phyloP scores from a whole-genome alignment of 2,888 invertebrate genomes.

The Agrilus biguttatus region DNA sequence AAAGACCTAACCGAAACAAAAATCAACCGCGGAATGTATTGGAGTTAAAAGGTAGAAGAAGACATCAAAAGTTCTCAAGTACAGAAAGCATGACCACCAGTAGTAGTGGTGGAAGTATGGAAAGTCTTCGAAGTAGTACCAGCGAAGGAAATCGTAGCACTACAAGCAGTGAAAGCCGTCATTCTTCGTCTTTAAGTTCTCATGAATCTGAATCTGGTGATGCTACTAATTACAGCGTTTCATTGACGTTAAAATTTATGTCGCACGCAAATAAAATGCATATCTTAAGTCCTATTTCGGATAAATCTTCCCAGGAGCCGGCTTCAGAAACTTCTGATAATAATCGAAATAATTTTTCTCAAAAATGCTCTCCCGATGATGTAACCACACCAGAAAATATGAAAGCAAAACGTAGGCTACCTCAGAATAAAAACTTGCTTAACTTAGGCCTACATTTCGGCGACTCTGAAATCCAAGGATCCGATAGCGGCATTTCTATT shows the following conservation, averaged over 20 bases:
- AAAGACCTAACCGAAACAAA: slow-evolving; percentile 15
- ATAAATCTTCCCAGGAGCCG: slow-evolving; percentile 79
- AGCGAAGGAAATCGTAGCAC: slow-evolving; percentile 79
- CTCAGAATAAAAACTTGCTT: slow-evolving; percentile 63
- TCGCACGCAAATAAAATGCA: slow-evolving; percentile 62
- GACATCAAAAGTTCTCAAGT: slow-evolving; percentile 54
- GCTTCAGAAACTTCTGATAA: slow-evolving; percentile 72
- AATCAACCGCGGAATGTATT: slow-evolving; percentile 10
- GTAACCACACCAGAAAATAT: slow-evolving; percentile 32
- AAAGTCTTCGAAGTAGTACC: slow-evolving; percentile 72
- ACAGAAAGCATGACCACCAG: slow-evolving; percentile 81
- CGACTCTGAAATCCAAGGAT: slow-evolving; percentile 67
- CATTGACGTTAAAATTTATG: slow-evolving; percentile 51
- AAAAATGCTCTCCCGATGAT: slow-evolving; percentile 63
- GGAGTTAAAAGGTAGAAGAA: slow-evolving; percentile 49
- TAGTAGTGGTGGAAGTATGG: slow-evolving; percentile 78
- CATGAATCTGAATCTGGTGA: slow-evolving; percentile 72
- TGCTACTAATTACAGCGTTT: slow-evolving; percentile 39
- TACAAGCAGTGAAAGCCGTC: slow-evolving; percentile 70
- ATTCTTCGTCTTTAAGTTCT: slow-evolving; percentile 71
- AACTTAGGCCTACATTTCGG: slow-evolving; percentile 51
- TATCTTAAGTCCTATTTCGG: slow-evolving; percentile 78
- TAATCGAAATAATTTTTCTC: slow-evolving; percentile 63
- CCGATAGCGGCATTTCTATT: slow-evolving; percentile 78
- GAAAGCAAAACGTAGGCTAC: slow-evolving; percentile 48